Evolutionary conservation across 2,797 vertebrate species (phyloP).

Genomic region (Remorina albescens): DNA sequence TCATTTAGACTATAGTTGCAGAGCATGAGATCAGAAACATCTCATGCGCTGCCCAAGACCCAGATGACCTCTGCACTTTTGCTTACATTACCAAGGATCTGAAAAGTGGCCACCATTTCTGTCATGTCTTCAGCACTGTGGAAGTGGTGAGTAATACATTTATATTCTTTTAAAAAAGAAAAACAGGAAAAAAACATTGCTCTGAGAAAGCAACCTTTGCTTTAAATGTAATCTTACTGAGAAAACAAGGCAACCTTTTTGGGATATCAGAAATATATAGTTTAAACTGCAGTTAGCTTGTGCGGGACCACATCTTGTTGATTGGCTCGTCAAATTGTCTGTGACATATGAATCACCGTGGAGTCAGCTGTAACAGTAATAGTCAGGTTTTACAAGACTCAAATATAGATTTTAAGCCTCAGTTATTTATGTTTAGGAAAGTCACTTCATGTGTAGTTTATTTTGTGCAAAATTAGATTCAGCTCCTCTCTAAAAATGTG

Average conservation of each 20-base stretch:
- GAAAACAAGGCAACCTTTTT: constrained; percentile 1
- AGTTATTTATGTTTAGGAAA: constrained; percentile 14
- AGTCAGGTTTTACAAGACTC: constrained; percentile 9
- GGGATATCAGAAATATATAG: constrained; percentile 22
- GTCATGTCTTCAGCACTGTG: constrained; percentile 97
- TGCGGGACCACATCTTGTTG: constrained; percentile 34
- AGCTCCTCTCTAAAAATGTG: constrained; percentile 24
- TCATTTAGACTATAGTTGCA: constrained; percentile 91
- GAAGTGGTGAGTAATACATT: constrained; percentile 90
- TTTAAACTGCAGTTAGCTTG: constrained; percentile 21
- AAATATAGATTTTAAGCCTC: background rate
- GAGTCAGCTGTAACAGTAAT: constrained; percentile 3
- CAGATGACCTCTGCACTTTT: constrained; percentile 96
- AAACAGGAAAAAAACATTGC: background rate
- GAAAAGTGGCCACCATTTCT: constrained; percentile 97
- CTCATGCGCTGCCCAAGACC: constrained; percentile 98
- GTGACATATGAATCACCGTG: constrained; percentile 12
- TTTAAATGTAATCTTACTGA: background rate
- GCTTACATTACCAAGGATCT: constrained; percentile 99
- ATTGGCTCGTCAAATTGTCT: constrained; percentile 46
- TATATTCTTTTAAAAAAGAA: too few relatives aligned
- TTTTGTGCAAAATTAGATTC: background rate
- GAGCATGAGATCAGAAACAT: constrained; percentile 99
- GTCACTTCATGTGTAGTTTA: background rate
- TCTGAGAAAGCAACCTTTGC: background rate